Conservation (phyloP, 1,140 invertebrate species). For the Geopemphigus sp. region DNA sequence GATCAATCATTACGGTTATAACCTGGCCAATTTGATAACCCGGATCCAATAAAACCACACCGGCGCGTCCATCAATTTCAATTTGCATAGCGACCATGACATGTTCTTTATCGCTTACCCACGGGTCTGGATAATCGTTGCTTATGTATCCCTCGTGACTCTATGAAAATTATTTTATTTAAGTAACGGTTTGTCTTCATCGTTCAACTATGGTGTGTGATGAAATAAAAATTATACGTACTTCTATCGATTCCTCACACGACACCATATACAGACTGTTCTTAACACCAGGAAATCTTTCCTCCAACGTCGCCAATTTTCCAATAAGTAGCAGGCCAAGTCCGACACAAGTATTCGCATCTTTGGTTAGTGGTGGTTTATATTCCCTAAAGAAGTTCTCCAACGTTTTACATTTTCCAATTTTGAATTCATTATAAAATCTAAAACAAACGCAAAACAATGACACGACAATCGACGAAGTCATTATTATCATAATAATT, state of each 20-base stretch:
- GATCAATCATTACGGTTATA: conserved; percentile 82
- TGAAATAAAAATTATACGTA: conserved; percentile 66
- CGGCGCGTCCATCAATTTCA: conserved; percentile 67
- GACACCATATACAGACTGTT: conserved; percentile 73
- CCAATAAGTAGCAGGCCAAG: conserved; percentile 75
- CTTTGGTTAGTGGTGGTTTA: conserved; percentile 70
- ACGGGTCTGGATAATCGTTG: conserved; percentile 53
- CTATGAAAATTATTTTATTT: neutral
- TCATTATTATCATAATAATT: neutral
- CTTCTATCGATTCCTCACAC: conserved; percentile 79
- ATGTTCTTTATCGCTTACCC: conserved; percentile 76
- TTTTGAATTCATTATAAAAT: conserved; percentile 71
- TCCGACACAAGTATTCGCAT: conserved; percentile 84
- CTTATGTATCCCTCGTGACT: conserved; percentile 57
- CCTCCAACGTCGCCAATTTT: conserved; percentile 60
- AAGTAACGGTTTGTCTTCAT: neutral
- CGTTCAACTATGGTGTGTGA: conserved; percentile 53
- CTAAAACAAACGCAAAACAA: conserved; percentile 55
- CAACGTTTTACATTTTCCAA: conserved; percentile 62
- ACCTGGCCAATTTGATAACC: conserved; percentile 85
- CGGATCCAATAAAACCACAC: conserved; percentile 78
- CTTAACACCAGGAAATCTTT: conserved; percentile 63
- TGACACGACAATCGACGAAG: neutral
- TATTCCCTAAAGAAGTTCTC: conserved; percentile 72
- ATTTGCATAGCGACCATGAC: conserved; percentile 78